A percentile compares a stretch with the other conserved stretches of the same genome.
Evolutionary conservation across 2,113 vertebrate genomes (phyloP).

Genomic region (Natator depressus): DNA sequence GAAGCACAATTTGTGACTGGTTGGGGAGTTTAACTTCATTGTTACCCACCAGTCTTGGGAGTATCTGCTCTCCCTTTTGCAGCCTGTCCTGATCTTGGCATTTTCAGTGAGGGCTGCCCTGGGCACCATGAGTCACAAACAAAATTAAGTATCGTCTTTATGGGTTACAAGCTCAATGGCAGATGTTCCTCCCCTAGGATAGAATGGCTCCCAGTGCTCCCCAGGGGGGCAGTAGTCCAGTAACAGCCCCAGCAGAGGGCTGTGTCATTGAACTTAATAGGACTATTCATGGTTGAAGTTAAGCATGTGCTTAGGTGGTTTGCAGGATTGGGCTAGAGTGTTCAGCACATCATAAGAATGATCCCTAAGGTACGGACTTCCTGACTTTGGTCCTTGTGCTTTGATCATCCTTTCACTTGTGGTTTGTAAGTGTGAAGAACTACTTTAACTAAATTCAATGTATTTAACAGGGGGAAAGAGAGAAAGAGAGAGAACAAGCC

Average conservation of each 20-base stretch:
- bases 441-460: background rate
- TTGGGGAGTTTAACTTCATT: too few species aligned
- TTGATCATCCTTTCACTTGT: background rate
- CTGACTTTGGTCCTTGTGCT: background rate
- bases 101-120: too few species aligned
- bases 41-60: too few species aligned
- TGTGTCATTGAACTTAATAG: background rate
- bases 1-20: too few species aligned
- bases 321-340: background rate
- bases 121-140: too few species aligned
- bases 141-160: background rate
- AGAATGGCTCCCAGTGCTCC: background rate
- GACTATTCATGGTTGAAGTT: background rate
- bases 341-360: background rate
- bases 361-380: fast-evolving
- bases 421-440: background rate
- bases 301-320: background rate
- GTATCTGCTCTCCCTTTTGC: too few species aligned
- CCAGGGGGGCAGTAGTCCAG: background rate
- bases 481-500: background rate
- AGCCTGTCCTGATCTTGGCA: too few species aligned
- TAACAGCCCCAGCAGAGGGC: background rate
- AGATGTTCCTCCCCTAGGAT: background rate
- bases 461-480: background rate
- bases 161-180: background rate